Percentiles rank a stretch among this genome's conserved stretches.
These are phyloP conservation scores for Aphidius ervi DNA, from an alignment of 1,140 invertebrate genomes.

Conservation along the genomic window DNA sequence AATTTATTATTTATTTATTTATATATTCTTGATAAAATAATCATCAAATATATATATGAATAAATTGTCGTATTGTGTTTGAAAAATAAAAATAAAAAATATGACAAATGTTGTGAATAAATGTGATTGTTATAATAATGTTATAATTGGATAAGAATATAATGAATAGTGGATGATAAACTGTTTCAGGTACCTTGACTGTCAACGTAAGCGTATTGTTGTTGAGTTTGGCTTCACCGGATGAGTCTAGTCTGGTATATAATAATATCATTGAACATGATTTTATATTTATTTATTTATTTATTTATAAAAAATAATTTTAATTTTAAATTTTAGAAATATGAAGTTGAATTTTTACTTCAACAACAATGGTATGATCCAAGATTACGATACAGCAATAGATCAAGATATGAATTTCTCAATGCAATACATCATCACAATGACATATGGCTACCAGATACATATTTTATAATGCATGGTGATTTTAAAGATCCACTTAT, in stretches of 20 bases:
- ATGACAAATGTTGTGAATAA: too few species aligned
- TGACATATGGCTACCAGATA: constrained; percentile 87
- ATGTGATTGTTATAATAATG: neutral
- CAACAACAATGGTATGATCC: constrained; percentile 90
- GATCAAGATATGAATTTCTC: constrained; percentile 77
- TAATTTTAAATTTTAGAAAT: constrained; percentile 66
- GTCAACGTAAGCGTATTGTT: constrained; percentile 90
- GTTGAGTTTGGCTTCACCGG: constrained; percentile 87
- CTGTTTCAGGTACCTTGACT: constrained; percentile 76
- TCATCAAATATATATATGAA: too few species aligned
- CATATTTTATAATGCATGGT: constrained; percentile 93
- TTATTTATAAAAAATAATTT: neutral
- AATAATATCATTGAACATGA: constrained; percentile 45
- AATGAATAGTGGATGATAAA: neutral
- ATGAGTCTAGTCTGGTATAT: constrained; percentile 87
- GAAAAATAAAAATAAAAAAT: too few species aligned
- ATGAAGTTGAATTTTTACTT: constrained; percentile 88
- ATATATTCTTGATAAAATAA: too few species aligned
- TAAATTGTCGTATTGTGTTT: too few species aligned
- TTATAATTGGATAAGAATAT: neutral
- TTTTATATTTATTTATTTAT: constrained; percentile 6
- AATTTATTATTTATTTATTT: too few species aligned
- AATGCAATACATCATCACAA: constrained; percentile 88
- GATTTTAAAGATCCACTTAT: constrained; percentile 89
- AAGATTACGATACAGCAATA: constrained; percentile 77